phyloP scores from a whole-genome alignment of 2,113 vertebrate genomes.

The Mionectes macconnelli region DNA sequence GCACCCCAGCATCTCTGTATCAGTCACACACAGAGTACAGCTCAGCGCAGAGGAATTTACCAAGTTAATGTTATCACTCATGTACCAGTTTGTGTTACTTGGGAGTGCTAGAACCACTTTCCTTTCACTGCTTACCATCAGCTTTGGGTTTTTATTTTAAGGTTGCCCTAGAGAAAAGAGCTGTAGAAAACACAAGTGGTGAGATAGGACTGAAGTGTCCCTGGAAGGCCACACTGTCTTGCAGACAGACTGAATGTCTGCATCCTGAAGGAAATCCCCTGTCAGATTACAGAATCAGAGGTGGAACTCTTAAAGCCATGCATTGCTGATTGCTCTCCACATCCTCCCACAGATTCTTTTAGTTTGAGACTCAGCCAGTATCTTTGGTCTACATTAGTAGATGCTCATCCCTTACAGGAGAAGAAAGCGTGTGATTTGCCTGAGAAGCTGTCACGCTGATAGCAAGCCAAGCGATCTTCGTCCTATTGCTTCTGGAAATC shows the following conservation, averaged over 20 bases:
- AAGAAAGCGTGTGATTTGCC: background rate
- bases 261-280: background rate
- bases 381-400: background rate
- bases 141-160: background rate
- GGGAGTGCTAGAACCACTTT: background rate
- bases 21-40: background rate
- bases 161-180: background rate
- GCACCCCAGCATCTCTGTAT: background rate
- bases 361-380: background rate
- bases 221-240: background rate
- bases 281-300: background rate
- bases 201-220: background rate
- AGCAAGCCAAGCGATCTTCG: background rate
- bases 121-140: background rate
- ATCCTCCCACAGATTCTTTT: background rate
- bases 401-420: background rate
- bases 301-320: background rate
- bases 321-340: background rate
- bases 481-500: background rate
- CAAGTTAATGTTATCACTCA: background rate
- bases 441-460: background rate
- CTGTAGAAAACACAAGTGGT: background rate
- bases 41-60: slow-evolving; percentile 4
- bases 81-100: background rate
- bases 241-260: background rate